Base-by-base conservation (phyloP, 2,888 invertebrate genomes). In the Lasioglossum villosulum region DNA sequence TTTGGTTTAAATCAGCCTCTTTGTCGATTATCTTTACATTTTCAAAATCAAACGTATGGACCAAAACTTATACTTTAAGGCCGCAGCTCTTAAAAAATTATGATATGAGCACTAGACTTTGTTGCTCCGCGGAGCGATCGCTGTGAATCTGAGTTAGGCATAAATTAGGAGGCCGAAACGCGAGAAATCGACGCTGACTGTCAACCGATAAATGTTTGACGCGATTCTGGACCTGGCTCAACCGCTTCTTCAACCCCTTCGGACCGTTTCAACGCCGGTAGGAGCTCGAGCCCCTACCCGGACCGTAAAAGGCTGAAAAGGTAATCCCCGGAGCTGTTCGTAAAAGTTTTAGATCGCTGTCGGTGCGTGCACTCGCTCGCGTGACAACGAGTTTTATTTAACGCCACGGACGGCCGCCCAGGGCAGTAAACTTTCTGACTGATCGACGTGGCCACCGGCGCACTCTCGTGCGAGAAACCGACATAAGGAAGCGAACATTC, bases 361-460 rank as follows among this genome's bases (percentile, higher is more conserved):
- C 79, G 66, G 71, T 66, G 76, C 73, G 76, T 70, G 68, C 39
- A 70, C 37, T 30, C n/a, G n/a, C 10, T 4, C 27, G 27, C 16
- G 56, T 75, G 45, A 66, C 76, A 85, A 78, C 75, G 80, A 52
- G 71, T 78, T 90, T 89, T 90, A 91, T 89, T 91, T 83, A 88
- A 79, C 78, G 63, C 56, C 71, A 74, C 74, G 68, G 56, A 56
- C 56, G n/a, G n/a, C 1, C 10, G 12, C 76, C 76, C 71, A 71
- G 75, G 72, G 56, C 82, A 86, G 84, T 90, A 89, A 92, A 92
- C 85, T 88, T 87, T 79, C 82, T 85, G 87, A 88, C 87, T 73
- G 89, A 88, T 88, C 90, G 87, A 91, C 85, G 89, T 71, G 63
- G 63, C 52, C 30, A 19, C 68, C 71, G 80, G 63, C 78, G 56